These are phyloP conservation scores for Grammomys surdaster DNA, from an alignment of 2,113 vertebrate species.

Conservation along the genomic window DNA sequence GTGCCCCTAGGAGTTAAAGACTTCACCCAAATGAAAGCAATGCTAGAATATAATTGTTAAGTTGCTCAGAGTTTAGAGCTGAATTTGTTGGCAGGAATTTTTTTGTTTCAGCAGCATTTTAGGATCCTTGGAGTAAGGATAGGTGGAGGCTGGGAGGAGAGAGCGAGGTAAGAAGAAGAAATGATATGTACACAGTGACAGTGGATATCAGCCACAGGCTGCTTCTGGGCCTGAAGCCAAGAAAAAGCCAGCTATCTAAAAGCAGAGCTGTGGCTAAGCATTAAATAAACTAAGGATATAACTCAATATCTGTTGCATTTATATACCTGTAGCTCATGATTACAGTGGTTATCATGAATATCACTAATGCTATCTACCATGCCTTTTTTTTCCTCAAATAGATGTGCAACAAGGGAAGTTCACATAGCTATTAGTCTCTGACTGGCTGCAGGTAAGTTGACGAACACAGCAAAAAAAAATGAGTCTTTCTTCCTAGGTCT, in stretches of 20 bases:
- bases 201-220: background rate
- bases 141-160: background rate
- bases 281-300: background rate
- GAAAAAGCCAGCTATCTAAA: background rate
- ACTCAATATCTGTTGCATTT: background rate
- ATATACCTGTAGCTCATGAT: constrained; percentile 12
- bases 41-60: constrained; percentile 4
- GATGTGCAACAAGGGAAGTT: background rate
- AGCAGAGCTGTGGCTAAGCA: background rate
- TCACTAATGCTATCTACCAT: background rate
- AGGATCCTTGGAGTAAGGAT: background rate
- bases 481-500: background rate
- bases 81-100: constrained; percentile 10
- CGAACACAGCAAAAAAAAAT: background rate
- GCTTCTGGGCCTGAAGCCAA: background rate
- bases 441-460: background rate
- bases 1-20: constrained; percentile 38
- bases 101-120: constrained; percentile 21
- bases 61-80: background rate
- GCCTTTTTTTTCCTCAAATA: background rate
- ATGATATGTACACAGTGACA: background rate
- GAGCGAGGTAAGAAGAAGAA: constrained; percentile 18
- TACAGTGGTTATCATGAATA: background rate
- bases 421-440: background rate
- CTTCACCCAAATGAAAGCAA: constrained; percentile 37